Conservation (phyloP, 2,113 vertebrate species). For the Hippocampus mohnikei region DNA sequence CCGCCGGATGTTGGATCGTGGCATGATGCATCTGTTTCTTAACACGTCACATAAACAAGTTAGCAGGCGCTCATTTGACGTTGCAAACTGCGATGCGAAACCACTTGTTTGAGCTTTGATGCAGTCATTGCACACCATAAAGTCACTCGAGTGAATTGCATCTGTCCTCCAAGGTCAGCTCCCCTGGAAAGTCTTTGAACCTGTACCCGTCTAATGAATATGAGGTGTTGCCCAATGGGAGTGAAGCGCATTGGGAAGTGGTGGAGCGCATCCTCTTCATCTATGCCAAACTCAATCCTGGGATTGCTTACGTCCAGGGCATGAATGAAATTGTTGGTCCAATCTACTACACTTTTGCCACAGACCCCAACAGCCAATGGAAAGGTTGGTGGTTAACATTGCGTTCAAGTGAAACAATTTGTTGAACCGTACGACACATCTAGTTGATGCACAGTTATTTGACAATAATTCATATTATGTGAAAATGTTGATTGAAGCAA, state of each 20-base stretch:
- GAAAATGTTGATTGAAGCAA: not conserved
- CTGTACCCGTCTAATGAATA: slow-evolving; percentile 83
- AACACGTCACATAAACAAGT: no score
- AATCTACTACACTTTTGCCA: slow-evolving; percentile 96
- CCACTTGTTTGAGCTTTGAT: not conserved
- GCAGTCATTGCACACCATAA: not conserved
- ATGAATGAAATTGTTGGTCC: slow-evolving; percentile 98
- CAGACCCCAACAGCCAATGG: slow-evolving; percentile 88
- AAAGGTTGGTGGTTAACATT: slow-evolving; percentile 76
- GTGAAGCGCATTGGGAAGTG: slow-evolving; percentile 97
- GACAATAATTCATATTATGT: not conserved
- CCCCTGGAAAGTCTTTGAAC: slow-evolving; percentile 79
- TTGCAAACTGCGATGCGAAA: no score
- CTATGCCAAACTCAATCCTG: slow-evolving; percentile 97
- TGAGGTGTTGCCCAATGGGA: slow-evolving; percentile 85
- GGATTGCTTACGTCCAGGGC: slow-evolving; percentile 95
- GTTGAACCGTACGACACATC: not conserved
- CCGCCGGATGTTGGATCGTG: no score
- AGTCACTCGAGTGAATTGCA: not conserved
- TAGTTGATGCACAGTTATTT: not conserved
- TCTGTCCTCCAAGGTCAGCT: slow-evolving; percentile 80
- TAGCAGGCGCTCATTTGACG: no score
- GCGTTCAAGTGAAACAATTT: not conserved
- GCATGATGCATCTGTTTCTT: no score
- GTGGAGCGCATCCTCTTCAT: slow-evolving; percentile 97